Percentiles rank a stretch among this genome's conserved stretches.
Conservation (phyloP, 2,797 vertebrate species). For the Anguilla obscura region DNA sequence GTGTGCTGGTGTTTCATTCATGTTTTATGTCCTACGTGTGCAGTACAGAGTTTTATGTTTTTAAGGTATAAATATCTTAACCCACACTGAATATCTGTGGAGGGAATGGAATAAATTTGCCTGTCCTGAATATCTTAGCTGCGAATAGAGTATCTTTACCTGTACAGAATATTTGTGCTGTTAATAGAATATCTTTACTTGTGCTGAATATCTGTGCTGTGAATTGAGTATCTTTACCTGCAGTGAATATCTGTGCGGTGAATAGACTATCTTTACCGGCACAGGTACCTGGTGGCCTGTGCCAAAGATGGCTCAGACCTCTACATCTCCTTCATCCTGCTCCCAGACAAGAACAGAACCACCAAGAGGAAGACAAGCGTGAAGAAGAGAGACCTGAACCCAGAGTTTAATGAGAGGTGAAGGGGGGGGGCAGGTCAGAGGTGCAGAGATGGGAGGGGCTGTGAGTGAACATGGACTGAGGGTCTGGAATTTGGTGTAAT, state of each 20-base stretch:
- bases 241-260: not conserved
- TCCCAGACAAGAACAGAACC: conserved; percentile 87
- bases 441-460: not conserved
- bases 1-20: not conserved
- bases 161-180: not conserved
- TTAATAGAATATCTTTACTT: not conserved
- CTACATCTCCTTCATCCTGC: conserved; percentile 84
- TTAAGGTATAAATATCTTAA: not conserved
- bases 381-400: conserved; percentile 81
- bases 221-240: not conserved
- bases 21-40: not conserved
- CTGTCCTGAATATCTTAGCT: not conserved
- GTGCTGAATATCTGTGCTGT: not conserved
- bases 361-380: conserved; percentile 86
- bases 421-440: too few species aligned
- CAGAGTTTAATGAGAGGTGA: conserved; percentile 88
- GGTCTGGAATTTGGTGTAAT: not conserved
- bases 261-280: conserved; percentile 22
- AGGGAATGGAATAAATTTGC: not conserved
- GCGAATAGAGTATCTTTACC: not conserved
- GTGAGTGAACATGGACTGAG: not conserved
- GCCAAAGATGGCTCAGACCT: conserved; percentile 81
- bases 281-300: conserved; percentile 73
- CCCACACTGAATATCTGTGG: not conserved
- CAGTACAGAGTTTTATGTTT: not conserved